Conservation (phyloP, 2,113 vertebrate genomes). For the Ptyas mucosa region DNA sequence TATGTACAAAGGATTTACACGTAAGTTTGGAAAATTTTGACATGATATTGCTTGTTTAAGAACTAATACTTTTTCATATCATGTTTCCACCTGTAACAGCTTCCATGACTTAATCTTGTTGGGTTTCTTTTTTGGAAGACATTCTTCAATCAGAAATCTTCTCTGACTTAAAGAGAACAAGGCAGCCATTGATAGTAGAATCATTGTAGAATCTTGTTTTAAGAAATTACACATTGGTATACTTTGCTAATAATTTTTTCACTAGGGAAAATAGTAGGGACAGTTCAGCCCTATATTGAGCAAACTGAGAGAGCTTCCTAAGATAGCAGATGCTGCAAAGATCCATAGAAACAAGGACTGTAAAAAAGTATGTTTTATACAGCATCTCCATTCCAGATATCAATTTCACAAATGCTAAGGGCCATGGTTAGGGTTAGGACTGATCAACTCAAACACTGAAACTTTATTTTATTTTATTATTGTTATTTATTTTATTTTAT, state of each 20-base stretch:
- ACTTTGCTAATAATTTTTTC: neutral
- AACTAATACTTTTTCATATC: neutral
- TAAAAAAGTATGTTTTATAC: neutral
- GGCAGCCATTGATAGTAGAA: neutral
- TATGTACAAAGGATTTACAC: conserved; percentile 81
- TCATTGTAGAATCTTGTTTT: neutral
- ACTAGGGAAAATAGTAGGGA: neutral
- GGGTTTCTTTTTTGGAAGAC: neutral
- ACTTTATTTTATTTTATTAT: neutral
- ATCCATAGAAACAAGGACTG: neutral
- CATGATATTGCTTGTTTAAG: neutral
- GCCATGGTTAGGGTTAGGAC: neutral
- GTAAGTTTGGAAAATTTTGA: conserved; percentile 59
- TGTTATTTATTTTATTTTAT: neutral
- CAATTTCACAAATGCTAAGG: neutral
- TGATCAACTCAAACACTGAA: neutral
- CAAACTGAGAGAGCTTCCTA: neutral
- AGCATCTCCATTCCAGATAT: neutral
- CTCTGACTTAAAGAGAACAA: neutral
- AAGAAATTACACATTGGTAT: neutral
- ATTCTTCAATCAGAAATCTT: neutral
- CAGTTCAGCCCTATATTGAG: neutral
- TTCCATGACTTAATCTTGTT: neutral
- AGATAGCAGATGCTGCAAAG: neutral
- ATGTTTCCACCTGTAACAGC: neutral